Conservation (phyloP, 2,113 vertebrate species). For the Pseudorasbora parva region DNA sequence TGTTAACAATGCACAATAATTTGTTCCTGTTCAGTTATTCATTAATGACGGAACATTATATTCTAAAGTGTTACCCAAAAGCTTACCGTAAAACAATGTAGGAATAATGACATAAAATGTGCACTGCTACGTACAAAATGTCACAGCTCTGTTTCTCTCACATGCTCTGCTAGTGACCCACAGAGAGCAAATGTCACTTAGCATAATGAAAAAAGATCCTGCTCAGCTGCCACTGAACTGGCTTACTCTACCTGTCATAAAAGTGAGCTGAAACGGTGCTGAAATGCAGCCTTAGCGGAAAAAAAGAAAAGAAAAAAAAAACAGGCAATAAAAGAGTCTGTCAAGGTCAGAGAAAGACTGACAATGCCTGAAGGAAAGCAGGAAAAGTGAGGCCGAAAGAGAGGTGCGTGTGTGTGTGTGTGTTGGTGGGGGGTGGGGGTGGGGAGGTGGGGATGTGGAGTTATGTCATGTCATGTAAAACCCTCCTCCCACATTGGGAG, state of each 20-base stretch:
- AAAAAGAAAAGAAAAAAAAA: conserved; percentile 26
- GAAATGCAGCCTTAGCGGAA: conserved; percentile 16
- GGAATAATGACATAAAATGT: background rate
- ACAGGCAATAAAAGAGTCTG: conserved; percentile 16
- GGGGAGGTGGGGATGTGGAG: no score
- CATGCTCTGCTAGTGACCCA: conserved; percentile 19
- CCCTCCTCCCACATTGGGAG: background rate
- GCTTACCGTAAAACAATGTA: background rate
- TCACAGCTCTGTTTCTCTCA: background rate
- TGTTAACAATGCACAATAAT: no score
- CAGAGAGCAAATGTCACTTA: conserved; percentile 36
- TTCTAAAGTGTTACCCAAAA: background rate
- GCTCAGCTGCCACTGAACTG: conserved; percentile 27
- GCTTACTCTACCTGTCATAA: conserved; percentile 10
- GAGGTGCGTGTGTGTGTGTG: no score
- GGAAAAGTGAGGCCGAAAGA: no score
- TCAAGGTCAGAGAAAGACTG: conserved; percentile 38
- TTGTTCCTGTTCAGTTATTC: no score
- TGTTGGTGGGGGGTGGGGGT: no score
- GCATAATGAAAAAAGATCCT: conserved; percentile 22
- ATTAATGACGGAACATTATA: no score
- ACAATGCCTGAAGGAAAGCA: conserved; percentile 15
- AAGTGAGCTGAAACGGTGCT: background rate
- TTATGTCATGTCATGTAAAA: conserved; percentile 29
- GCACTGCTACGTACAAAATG: background rate